Percentiles rank a stretch among this genome's conserved stretches.
Conservation (phyloP, 2,888 invertebrate species). For the Byasa hedistus region DNA sequence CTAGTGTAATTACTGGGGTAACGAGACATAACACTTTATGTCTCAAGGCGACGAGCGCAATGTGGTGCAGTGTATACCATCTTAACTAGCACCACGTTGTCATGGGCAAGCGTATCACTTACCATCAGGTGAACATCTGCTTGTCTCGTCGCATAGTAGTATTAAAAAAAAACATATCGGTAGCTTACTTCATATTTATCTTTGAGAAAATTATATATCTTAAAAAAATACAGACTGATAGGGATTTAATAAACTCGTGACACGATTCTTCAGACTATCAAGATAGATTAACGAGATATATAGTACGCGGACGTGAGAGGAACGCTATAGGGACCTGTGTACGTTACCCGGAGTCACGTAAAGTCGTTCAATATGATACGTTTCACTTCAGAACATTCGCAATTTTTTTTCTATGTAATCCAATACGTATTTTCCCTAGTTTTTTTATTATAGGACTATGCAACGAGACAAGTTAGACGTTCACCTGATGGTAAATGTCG, state of each 20-base stretch:
- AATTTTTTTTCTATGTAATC: background rate
- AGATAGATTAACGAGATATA: conserved; percentile 1
- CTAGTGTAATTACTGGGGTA: too few species aligned
- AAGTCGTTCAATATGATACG: background rate
- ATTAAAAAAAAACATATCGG: too few species aligned
- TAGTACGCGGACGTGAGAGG: background rate
- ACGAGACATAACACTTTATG: too few species aligned
- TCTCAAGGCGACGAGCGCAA: too few species aligned
- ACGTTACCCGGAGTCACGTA: conserved; percentile 1
- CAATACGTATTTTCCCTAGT: background rate
- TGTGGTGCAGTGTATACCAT: too few species aligned
- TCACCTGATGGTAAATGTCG: too few species aligned
- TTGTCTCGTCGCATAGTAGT: too few species aligned
- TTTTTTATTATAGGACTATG: background rate
- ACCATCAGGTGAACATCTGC: too few species aligned
- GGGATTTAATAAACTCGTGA: conserved; percentile 1
- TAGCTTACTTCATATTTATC: too few species aligned
- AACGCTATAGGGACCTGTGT: conserved; percentile 1
- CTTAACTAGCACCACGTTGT: too few species aligned
- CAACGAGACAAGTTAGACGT: too few species aligned
- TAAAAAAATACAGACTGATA: background rate
- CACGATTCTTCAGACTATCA: background rate
- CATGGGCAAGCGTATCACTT: too few species aligned
- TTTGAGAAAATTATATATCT: background rate
- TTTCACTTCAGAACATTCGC: background rate